Conservation (phyloP, 2,113 vertebrate genomes). For the Pomatorhinus ruficollis region DNA sequence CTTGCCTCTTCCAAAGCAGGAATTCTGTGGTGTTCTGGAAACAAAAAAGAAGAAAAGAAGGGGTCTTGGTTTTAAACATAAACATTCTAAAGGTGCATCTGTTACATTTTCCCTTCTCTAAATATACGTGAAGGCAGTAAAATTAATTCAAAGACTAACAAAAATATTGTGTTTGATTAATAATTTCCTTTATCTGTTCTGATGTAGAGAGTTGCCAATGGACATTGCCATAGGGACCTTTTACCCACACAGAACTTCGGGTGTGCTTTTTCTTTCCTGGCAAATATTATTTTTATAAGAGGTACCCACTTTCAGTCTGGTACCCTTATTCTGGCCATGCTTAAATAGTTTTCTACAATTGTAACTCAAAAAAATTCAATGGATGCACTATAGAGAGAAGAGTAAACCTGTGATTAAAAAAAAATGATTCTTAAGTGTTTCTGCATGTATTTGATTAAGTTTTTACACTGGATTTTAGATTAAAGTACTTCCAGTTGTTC, state of each 20-base stretch:
- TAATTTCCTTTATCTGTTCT: background rate
- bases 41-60: constrained; percentile 7
- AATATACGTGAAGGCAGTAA: background rate
- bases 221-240: background rate
- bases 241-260: background rate
- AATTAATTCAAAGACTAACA: background rate
- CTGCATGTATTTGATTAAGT: background rate
- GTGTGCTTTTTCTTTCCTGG: background rate
- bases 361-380: background rate
- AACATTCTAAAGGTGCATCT: background rate
- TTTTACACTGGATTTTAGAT: background rate
- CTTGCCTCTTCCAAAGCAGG: constrained; percentile 79
- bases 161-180: background rate
- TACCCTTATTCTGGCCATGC: background rate
- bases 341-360: background rate
- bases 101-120: background rate
- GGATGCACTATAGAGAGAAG: background rate
- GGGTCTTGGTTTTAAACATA: background rate
- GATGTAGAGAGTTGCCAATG: background rate
- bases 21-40: constrained; percentile 87
- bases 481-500: background rate
- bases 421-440: background rate
- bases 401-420: background rate
- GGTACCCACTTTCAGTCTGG: background rate
- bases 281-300: background rate